A percentile compares a stretch with the other conserved stretches of the same genome.
phyloP scores from a whole-genome alignment of 1,140 invertebrate genomes.

The Drosophila teissieri region DNA sequence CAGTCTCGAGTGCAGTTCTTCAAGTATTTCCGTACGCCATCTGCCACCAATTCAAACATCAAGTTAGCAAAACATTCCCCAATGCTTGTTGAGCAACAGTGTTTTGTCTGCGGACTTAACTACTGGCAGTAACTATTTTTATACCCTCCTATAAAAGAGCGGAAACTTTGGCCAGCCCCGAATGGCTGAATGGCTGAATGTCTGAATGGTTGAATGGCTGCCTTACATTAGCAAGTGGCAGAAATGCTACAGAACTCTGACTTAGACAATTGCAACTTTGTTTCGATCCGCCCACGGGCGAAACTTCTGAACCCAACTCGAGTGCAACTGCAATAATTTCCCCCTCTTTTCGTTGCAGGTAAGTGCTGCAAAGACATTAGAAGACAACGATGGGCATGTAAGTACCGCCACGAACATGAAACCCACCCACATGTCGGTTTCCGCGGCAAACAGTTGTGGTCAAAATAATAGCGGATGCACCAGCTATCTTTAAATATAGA shows the following conservation, averaged over 20 bases:
- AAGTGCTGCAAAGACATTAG: slow-evolving; percentile 52
- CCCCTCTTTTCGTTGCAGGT: slow-evolving; percentile 54
- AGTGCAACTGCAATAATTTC: slow-evolving; percentile 48
- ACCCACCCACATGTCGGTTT: slow-evolving; percentile 42
- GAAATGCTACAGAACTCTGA: slow-evolving; percentile 42
- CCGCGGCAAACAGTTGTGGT: slow-evolving; percentile 3
- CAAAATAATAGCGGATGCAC: slow-evolving; percentile 1
- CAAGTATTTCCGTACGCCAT: background rate
- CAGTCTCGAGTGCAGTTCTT: background rate
- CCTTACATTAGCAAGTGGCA: slow-evolving; percentile 54
- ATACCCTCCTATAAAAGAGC: slow-evolving; percentile 36
- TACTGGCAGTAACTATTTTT: slow-evolving; percentile 49
- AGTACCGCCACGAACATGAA: slow-evolving; percentile 48
- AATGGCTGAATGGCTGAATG: slow-evolving; percentile 11
- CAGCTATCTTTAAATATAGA: background rate
- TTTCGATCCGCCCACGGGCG: slow-evolving; percentile 41
- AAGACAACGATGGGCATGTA: slow-evolving; percentile 62
- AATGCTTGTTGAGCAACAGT: slow-evolving; percentile 14
- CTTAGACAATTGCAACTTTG: slow-evolving; percentile 66
- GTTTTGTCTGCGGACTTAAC: slow-evolving; percentile 24
- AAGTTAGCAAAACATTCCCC: slow-evolving; percentile 4
- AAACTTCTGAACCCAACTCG: slow-evolving; percentile 36
- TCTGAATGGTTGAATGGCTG: slow-evolving; percentile 25
- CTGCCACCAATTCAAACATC: background rate
- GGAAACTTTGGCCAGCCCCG: slow-evolving; percentile 38